Evolutionary conservation across 2,888 invertebrate species (phyloP), one percentile per base, ranked within the genome.

Genomic region (Luperina nickerlii): DNA sequence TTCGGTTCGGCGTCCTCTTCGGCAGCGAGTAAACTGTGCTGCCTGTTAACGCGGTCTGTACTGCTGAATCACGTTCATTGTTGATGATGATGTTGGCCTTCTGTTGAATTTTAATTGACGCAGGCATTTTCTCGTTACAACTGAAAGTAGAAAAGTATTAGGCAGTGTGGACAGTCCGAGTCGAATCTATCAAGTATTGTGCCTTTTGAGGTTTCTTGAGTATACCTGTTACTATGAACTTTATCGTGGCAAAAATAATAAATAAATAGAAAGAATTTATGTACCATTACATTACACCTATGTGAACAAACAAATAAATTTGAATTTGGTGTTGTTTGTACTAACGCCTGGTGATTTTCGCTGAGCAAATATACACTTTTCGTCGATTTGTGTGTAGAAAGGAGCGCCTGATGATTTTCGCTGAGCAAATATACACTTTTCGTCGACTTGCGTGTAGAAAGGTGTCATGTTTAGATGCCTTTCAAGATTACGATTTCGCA

Each of bases 1-100:
- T 38, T 18, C 24, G 18, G 8, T 68, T 57, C 3, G 45, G 6
- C 7, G 20, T 48, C 60, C 65, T 32, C 18, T 48, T 74, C 0
- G 69, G 57, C 18, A 71, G 6, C 0, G 79, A n/a, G 57, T 84
- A 87, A 0, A 79, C 70, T 1, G 72, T 71, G 6, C 11, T 27
- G 0, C 77, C 77, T 0, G 69, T 54, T 2, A 77, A 13, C 0
- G n/a, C 24, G 18, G 81, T 73, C 48, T 83, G 80, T 0, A 48
- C 66, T 8, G 66, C 66, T 0, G 42, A 38, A 5, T 81, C 60
- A 2, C 38, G 6, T 13, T 27, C 45, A 4, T 60, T 11, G 2
- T 15, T 45, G 6, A 76, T 62, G 6, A 9, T 8, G 0, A 15
- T n/a, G 0, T n/a, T 38, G 0, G 63, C 0, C 1, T 67, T 67